These are phyloP conservation scores for Epiblema foenella DNA, from an alignment of 2,888 invertebrate genomes.

Conservation along the genomic window DNA sequence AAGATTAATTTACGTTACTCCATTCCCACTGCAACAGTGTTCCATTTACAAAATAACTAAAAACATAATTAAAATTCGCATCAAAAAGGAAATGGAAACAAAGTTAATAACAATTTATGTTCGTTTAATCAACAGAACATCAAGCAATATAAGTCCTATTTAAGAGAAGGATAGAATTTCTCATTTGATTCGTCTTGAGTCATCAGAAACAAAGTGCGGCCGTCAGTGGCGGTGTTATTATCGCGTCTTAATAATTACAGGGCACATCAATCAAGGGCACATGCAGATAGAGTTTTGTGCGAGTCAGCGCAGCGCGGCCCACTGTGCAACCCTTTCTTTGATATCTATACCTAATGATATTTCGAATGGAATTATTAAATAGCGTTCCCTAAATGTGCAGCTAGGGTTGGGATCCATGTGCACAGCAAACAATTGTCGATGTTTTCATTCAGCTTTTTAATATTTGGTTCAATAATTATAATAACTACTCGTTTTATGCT, in stretches of 20 bases:
- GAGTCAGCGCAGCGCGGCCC: conserved; percentile 79
- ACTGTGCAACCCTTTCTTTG: conserved; percentile 83
- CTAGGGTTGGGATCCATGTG: conserved; percentile 55
- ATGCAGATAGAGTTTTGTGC: conserved; percentile 84
- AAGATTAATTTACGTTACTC: conserved; percentile 60
- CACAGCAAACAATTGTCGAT: conserved; percentile 4
- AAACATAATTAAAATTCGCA: conserved; percentile 62
- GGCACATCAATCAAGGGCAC: conserved; percentile 83
- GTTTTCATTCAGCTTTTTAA: background rate
- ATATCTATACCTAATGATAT: conserved; percentile 82
- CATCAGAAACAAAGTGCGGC: conserved; percentile 83
- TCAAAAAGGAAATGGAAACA: conserved; percentile 60
- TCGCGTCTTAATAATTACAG: conserved; percentile 85
- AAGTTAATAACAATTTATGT: conserved; percentile 70
- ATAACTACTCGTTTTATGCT: too few relatives aligned
- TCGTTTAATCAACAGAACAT: conserved; percentile 82
- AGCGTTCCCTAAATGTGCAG: conserved; percentile 57
- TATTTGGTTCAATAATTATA: background rate
- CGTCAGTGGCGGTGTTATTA: conserved; percentile 83
- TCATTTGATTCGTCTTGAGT: conserved; percentile 84
- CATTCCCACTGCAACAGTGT: conserved; percentile 25
- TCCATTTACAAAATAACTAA: conserved; percentile 33
- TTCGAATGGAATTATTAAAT: conserved; percentile 77
- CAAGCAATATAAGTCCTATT: conserved; percentile 80
- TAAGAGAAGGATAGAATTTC: conserved; percentile 81